phyloP scores from a whole-genome alignment of 2,797 vertebrate genomes.

The Echiichthys vipera region DNA sequence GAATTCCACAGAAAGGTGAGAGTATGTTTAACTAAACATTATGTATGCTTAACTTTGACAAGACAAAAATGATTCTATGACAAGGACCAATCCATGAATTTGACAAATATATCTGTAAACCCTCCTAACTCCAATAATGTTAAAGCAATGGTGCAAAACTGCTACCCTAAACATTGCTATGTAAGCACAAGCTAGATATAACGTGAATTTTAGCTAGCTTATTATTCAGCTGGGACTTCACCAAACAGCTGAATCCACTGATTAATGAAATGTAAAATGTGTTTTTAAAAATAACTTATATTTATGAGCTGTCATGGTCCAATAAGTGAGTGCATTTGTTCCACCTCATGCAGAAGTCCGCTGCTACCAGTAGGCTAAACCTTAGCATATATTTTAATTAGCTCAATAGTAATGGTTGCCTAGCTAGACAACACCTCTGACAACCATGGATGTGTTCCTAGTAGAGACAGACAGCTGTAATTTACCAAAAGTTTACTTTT shows the following conservation, averaged over 20 bases:
- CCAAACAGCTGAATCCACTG: too few species aligned
- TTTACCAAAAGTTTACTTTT: too few species aligned
- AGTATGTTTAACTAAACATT: not conserved
- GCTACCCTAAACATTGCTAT: not conserved
- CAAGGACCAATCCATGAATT: not conserved
- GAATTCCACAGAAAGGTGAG: not conserved
- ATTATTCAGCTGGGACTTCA: too few species aligned
- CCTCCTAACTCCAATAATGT: not conserved
- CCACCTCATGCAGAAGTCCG: not conserved
- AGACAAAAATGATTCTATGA: not conserved
- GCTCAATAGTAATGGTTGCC: too few species aligned
- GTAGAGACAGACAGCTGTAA: too few species aligned
- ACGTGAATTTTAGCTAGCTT: too few species aligned
- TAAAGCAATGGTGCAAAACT: not conserved
- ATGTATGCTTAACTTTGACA: not conserved
- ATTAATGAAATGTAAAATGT: not conserved
- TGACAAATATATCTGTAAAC: not conserved
- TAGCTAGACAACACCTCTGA: too few species aligned
- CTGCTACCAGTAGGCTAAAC: not conserved
- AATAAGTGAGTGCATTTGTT: not conserved
- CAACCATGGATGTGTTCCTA: too few species aligned
- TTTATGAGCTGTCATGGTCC: too few species aligned
- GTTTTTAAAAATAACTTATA: too few species aligned
- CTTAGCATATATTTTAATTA: too few species aligned
- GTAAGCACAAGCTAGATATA: not conserved